Conservation (phyloP, 2,888 invertebrate species). For the Aradus depressus region DNA sequence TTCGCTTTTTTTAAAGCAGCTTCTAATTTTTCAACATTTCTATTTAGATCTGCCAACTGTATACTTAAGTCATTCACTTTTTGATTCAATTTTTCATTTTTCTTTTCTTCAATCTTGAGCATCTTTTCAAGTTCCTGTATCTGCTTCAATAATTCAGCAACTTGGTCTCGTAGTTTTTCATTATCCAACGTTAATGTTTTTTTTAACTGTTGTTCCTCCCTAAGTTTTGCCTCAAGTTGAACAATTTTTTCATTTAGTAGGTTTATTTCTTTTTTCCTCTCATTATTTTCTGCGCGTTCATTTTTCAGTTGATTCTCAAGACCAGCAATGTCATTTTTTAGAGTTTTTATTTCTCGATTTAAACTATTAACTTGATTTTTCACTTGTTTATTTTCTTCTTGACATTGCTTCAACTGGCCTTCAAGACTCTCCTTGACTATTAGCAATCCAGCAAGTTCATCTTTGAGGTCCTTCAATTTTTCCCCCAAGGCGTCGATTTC, state of each 20-base stretch:
- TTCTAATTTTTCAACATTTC: neutral
- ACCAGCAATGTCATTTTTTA: slow-evolving; percentile 10
- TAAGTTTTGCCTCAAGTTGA: slow-evolving; percentile 3
- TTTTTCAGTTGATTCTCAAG: slow-evolving; percentile 18
- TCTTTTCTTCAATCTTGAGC: neutral
- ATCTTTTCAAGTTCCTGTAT: slow-evolving; percentile 1
- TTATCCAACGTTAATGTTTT: slow-evolving; percentile 1
- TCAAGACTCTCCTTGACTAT: slow-evolving; percentile 4
- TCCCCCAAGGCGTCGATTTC: slow-evolving; percentile 1
- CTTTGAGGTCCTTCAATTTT: slow-evolving; percentile 4
- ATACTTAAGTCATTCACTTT: neutral
- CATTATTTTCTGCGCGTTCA: slow-evolving; percentile 2
- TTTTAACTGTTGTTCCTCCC: neutral
- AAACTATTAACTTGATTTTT: slow-evolving; percentile 1
- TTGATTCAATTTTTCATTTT: neutral
- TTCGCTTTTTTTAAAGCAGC: slow-evolving; percentile 6
- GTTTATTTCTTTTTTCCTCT: slow-evolving; percentile 17
- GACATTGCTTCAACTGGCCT: neutral
- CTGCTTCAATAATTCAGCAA: neutral
- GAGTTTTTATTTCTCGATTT: slow-evolving; percentile 12
- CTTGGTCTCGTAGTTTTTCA: neutral
- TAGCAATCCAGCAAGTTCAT: slow-evolving; percentile 4
- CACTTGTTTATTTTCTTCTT: neutral
- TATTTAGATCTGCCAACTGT: slow-evolving; percentile 1
- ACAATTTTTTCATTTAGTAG: slow-evolving; percentile 10